These are phyloP conservation scores for Azorinus chamasolen DNA, from an alignment of 2,888 invertebrate species.

Conservation along the genomic window DNA sequence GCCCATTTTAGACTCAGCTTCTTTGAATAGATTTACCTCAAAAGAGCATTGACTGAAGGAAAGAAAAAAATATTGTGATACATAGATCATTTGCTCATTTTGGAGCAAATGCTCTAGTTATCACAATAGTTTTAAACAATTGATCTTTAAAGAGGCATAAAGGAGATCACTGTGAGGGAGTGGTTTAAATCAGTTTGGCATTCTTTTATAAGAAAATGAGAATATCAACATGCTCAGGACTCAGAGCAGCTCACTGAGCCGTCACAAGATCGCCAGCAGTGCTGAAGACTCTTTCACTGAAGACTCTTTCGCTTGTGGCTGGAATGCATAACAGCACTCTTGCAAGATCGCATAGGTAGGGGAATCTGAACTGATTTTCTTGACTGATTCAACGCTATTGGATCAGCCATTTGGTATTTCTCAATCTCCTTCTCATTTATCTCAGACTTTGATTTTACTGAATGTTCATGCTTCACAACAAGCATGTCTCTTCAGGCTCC, in stretches of 20 bases:
- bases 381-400: not conserved
- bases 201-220: slow-evolving; percentile 18
- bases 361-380: slow-evolving; percentile 9
- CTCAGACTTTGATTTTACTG: slow-evolving; percentile 5
- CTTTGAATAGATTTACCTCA: too few species aligned
- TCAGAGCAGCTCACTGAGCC: slow-evolving; percentile 20
- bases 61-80: too few species aligned
- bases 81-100: too few species aligned
- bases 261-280: slow-evolving; percentile 20
- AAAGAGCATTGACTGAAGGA: too few species aligned
- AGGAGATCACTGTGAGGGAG: too few species aligned
- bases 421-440: slow-evolving; percentile 16
- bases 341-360: slow-evolving; percentile 14
- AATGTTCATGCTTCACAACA: slow-evolving; percentile 6
- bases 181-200: not conserved
- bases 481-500: not conserved
- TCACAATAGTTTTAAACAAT: too few species aligned
- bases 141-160: too few species aligned
- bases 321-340: slow-evolving; percentile 20
- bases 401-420: slow-evolving; percentile 5
- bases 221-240: slow-evolving; percentile 24
- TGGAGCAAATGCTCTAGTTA: too few species aligned
- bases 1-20: too few species aligned
- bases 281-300: slow-evolving; percentile 25
- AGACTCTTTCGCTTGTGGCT: slow-evolving; percentile 19